phyloP scores from a whole-genome alignment of 2,888 invertebrate species.

The Ptychoptera contaminata region DNA sequence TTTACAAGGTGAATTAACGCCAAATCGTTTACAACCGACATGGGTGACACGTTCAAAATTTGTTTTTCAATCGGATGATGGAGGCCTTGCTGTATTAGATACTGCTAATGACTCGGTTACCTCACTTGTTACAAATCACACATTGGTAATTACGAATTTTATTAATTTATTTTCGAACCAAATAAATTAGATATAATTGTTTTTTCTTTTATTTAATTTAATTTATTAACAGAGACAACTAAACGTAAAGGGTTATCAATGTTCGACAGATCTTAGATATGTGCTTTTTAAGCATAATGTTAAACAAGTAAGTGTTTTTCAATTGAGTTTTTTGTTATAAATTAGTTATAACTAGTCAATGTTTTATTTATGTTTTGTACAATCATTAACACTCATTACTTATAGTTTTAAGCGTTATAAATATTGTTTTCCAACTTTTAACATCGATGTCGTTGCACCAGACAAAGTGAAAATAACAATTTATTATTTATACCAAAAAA shows the following conservation, averaged over 20 bases:
- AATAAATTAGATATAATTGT: neutral
- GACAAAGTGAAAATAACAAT: too few species aligned
- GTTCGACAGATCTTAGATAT: slow-evolving; percentile 71
- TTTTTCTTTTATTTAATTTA: slow-evolving; percentile 19
- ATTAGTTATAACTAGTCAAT: neutral
- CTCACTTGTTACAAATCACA: slow-evolving; percentile 73
- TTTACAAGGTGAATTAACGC: slow-evolving; percentile 59
- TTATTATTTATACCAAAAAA: too few species aligned
- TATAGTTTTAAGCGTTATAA: too few species aligned
- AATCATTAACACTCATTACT: too few species aligned
- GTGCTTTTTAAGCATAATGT: slow-evolving; percentile 81
- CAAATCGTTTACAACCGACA: slow-evolving; percentile 56
- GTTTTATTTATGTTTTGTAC: neutral
- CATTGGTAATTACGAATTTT: slow-evolving; percentile 58
- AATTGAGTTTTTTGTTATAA: neutral
- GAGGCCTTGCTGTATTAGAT: slow-evolving; percentile 62
- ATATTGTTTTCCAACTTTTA: too few species aligned
- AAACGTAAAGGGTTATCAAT: slow-evolving; percentile 74
- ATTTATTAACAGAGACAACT: slow-evolving; percentile 51
- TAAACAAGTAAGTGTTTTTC: slow-evolving; percentile 50
- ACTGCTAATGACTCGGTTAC: slow-evolving; percentile 64
- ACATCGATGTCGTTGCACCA: too few species aligned
- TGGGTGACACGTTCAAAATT: slow-evolving; percentile 73
- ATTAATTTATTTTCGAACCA: neutral
- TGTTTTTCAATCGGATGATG: slow-evolving; percentile 76